These are phyloP conservation scores for Narcine bancroftii DNA, from an alignment of 2,113 vertebrate species.

Conservation along the genomic window DNA sequence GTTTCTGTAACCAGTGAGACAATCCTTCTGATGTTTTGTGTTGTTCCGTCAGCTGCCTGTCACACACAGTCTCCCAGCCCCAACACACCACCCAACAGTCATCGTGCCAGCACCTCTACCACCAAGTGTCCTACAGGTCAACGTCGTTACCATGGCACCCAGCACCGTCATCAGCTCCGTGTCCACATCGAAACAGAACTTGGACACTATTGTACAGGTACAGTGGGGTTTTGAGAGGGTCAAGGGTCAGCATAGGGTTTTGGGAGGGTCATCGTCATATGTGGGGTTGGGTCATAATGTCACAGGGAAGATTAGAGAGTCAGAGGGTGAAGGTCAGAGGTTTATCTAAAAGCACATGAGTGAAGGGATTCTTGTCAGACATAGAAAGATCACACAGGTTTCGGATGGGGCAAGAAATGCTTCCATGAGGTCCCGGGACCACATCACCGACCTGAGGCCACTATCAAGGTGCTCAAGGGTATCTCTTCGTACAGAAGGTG, in stretches of 20 bases:
- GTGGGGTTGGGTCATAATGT: not conserved
- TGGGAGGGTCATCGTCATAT: not conserved
- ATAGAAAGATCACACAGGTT: too few species aligned
- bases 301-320: too few species aligned
- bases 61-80: slow-evolving; percentile 68
- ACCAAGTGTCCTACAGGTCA: slow-evolving; percentile 79
- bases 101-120: slow-evolving; percentile 74
- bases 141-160: slow-evolving; percentile 88
- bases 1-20: not conserved
- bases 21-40: not conserved
- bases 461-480: too few species aligned
- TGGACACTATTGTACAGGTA: slow-evolving; percentile 98
- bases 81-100: slow-evolving; percentile 90
- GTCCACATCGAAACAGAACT: slow-evolving; percentile 91
- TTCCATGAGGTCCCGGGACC: too few species aligned
- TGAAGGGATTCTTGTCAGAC: too few species aligned
- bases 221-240: not conserved
- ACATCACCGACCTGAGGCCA: too few species aligned
- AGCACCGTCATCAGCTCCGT: slow-evolving; percentile 88
- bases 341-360: too few species aligned
- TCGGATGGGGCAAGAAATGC: too few species aligned
- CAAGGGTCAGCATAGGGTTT: too few species aligned
- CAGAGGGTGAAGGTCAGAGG: too few species aligned
- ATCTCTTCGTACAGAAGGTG: too few species aligned
- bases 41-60: slow-evolving; percentile 61